A percentile compares a stretch with the other conserved stretches of the same genome.
Conservation (phyloP, 2,888 invertebrate species). For the Lamellibrachia satsuma region DNA sequence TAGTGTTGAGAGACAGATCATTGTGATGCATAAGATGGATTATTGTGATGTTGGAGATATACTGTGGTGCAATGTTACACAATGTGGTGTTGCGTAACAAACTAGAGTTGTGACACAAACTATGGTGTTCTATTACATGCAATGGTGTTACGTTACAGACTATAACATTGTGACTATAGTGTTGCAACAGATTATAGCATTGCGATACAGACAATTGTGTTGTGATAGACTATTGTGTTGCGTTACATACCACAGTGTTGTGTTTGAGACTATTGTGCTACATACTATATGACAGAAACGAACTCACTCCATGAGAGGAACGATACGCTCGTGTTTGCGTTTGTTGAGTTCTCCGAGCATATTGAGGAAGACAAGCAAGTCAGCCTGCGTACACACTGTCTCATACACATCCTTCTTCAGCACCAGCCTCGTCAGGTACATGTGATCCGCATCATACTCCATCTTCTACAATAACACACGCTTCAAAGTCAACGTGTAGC, state of each 20-base stretch:
- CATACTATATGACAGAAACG: background rate
- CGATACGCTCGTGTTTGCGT: slow-evolving; percentile 21
- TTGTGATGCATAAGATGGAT: background rate
- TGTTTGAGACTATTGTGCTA: background rate
- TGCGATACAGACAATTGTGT: background rate
- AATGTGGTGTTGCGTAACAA: background rate
- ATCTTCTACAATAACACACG: slow-evolving; percentile 8
- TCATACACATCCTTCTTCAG: slow-evolving; percentile 17
- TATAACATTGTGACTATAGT: background rate
- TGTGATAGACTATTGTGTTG: background rate
- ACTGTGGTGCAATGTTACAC: background rate
- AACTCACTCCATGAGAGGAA: slow-evolving; percentile 23
- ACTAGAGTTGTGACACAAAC: background rate
- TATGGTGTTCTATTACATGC: background rate
- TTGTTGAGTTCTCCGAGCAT: slow-evolving; percentile 25
- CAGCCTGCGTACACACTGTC: background rate
- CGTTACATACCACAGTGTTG: background rate
- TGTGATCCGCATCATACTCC: slow-evolving; percentile 1
- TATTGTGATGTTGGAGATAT: background rate
- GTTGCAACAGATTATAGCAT: background rate
- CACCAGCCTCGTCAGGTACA: slow-evolving; percentile 17
- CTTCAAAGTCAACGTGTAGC: background rate
- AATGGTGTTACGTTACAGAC: too few species aligned
- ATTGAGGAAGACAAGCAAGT: slow-evolving; percentile 20
- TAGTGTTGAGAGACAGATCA: background rate